phyloP scores from a whole-genome alignment of 1,140 invertebrate genomes.

The Philopotamus ludificatus region DNA sequence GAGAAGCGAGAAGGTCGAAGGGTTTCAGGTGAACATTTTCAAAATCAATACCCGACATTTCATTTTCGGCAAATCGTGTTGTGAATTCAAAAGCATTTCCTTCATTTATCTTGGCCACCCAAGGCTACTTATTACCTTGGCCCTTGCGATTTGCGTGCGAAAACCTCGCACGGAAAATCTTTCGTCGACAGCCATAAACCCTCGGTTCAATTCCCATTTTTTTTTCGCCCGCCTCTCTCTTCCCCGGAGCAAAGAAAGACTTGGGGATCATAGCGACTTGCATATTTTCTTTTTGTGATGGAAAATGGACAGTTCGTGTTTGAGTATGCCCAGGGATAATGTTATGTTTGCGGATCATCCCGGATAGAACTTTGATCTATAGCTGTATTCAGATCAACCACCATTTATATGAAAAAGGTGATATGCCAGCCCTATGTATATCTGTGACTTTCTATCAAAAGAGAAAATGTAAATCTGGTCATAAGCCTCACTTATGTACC shows the following conservation, averaged over 20 bases:
- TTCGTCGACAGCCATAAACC: constrained; percentile 20
- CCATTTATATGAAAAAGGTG: background rate
- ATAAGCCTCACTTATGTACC: background rate
- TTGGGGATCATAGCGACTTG: constrained; percentile 22
- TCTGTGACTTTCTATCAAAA: too few relatives aligned
- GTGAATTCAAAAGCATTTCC: constrained; percentile 1
- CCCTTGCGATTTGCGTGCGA: constrained; percentile 8
- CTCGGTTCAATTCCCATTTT: too few relatives aligned
- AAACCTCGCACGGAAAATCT: constrained; percentile 22
- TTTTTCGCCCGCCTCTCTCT: constrained; percentile 15
- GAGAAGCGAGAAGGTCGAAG: too few relatives aligned
- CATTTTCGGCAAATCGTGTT: too few relatives aligned
- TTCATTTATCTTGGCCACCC: background rate
- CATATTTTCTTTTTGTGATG: constrained; percentile 27
- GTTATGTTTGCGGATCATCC: constrained; percentile 25
- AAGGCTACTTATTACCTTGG: background rate
- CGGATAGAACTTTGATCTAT: constrained; percentile 19
- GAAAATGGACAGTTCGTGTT: constrained; percentile 27
- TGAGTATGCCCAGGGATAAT: constrained; percentile 4
- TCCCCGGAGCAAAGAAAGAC: constrained; percentile 2
- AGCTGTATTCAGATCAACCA: constrained; percentile 1
- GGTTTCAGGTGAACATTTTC: background rate
- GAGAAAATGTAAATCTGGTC: background rate
- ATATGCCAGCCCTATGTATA: background rate
- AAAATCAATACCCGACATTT: background rate